Conservation (phyloP, 2,888 invertebrate genomes). For the Leptopilina myrica region DNA sequence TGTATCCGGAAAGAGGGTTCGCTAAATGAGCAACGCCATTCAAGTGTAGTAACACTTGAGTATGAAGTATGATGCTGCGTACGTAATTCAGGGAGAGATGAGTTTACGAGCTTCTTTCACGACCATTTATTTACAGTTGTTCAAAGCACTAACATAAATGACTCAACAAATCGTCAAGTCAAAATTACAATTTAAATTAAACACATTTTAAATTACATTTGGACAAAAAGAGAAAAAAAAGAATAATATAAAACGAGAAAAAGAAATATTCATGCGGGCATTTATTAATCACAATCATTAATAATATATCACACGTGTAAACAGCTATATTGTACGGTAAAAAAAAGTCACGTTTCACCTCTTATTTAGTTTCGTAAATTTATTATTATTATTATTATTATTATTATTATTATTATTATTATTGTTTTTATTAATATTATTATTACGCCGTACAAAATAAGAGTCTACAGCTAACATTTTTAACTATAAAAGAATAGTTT, state of each 20-base stretch:
- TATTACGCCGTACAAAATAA: no score
- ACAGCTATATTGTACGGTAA: no score
- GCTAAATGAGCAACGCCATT: slow-evolving; percentile 22
- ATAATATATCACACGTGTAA: no score
- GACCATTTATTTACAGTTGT: slow-evolving; percentile 37
- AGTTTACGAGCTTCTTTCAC: slow-evolving; percentile 44
- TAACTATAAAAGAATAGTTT: no score
- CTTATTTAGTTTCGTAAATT: no score
- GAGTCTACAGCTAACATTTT: no score
- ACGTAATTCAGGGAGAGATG: slow-evolving; percentile 42
- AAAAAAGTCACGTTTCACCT: no score
- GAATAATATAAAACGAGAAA: neutral
- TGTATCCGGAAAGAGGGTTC: slow-evolving; percentile 26
- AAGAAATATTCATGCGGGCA: neutral
- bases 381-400: no score
- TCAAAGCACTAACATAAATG: neutral
- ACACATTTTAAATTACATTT: neutral
- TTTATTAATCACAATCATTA: no score
- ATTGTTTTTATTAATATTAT: no score
- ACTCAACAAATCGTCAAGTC: neutral
- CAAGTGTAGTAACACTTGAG: slow-evolving; percentile 26
- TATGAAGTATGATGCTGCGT: slow-evolving; percentile 23
- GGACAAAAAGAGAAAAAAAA: no score
- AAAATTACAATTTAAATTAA: slow-evolving; percentile 5
- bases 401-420: no score